Percentiles rank a stretch among this genome's conserved stretches.
phyloP scores from a whole-genome alignment of 92 coral and sea anemone genomes.

The Galaxea fascicularis region DNA sequence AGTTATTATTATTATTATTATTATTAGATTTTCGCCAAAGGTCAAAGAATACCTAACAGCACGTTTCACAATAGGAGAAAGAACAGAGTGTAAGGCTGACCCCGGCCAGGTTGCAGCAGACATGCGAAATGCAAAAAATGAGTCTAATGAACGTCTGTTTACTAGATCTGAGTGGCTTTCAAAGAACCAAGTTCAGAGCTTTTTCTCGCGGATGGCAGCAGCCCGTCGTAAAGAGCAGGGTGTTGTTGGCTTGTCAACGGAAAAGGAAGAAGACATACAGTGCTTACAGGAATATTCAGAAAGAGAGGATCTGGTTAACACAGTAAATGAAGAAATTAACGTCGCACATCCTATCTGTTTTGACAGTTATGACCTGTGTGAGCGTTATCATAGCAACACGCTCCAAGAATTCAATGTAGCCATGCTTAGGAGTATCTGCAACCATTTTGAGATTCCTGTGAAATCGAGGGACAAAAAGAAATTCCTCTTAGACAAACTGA shows the following conservation, averaged over 20 bases:
- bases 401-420: slow-evolving; percentile 63
- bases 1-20: too few relatives aligned
- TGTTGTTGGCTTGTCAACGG: slow-evolving; percentile 52
- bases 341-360: slow-evolving; percentile 76
- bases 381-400: slow-evolving; percentile 68
- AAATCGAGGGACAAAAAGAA: slow-evolving; percentile 69
- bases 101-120: slow-evolving; percentile 70
- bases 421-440: slow-evolving; percentile 69
- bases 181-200: slow-evolving; percentile 71
- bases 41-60: slow-evolving; percentile 75
- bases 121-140: slow-evolving; percentile 68
- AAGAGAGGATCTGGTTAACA: slow-evolving; percentile 61
- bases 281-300: slow-evolving; percentile 68
- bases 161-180: slow-evolving; percentile 76
- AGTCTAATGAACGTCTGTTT: slow-evolving; percentile 58
- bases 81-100: slow-evolving; percentile 75
- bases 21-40: slow-evolving; percentile 70
- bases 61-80: slow-evolving; percentile 78
- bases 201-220: slow-evolving; percentile 78
- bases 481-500: slow-evolving; percentile 55
- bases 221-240: slow-evolving; percentile 69
- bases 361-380: slow-evolving; percentile 68
- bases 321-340: slow-evolving; percentile 55
- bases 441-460: slow-evolving; percentile 71
- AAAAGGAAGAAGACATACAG: slow-evolving; percentile 67